Base-by-base conservation (phyloP, 2,888 invertebrate species). In the Cryptocephalus moraei region DNA sequence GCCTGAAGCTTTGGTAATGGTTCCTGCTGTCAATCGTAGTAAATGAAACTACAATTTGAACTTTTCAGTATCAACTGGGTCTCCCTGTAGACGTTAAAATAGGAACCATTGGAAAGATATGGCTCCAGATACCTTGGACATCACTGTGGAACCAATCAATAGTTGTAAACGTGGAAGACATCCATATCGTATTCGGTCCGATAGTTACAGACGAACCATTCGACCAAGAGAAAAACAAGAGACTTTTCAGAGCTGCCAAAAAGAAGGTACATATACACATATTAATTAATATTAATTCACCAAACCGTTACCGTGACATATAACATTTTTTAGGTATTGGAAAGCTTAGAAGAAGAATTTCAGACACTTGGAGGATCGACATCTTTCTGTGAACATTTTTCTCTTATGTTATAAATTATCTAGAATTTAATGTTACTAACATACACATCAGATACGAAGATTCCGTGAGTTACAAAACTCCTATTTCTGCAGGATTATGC, bases 381-480 rank as follows among this genome's bases (percentile, higher is more conserved):
- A 57, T 78, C 79, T 43, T 83, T 87, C 64, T 77, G 86, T 51
- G 85, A 86, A 65, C 82, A 81, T 62, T 65, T 89, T 43, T 84
- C 53, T 82, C 86, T 13, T 86, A 85, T 32, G 79, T 89, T 11
- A 77, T 88, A 56, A 87, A 87, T 65, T 87, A 86, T 65, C 74
- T 91, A 41, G 87, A 89, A 73, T 79, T 90, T 49, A 84, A 81
- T 49, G 75, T 90, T 31, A 79, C 81, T 50, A 86, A 87, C 65
- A 78, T 91, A 41, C 90, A 91, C 68, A 75, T 91, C 48, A 75
- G 90, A 52, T 90, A 88, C 61, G 90, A 90, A 66, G 89, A 90
- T 63, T 77, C 77, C 8, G 75, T 82, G 54, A 79, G 81, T 53
- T 80, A 79, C 41, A 78, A 78, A 50, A 75, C 75, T 10, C 80